These are phyloP conservation scores for Panthera tigris DNA, from an alignment of 2,113 vertebrate genomes.

Conservation along the genomic window DNA sequence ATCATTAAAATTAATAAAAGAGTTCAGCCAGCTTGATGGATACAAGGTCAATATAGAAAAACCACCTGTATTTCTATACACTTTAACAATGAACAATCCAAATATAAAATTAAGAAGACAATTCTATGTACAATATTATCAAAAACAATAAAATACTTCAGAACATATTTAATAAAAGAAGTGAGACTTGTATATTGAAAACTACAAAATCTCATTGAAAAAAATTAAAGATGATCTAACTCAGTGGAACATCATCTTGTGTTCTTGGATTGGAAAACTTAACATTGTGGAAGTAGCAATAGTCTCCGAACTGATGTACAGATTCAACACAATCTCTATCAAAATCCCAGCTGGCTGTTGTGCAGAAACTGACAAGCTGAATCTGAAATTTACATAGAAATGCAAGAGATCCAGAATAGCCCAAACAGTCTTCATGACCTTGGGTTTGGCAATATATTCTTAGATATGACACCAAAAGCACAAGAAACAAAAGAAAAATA, in stretches of 20 bases:
- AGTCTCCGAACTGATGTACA: background rate
- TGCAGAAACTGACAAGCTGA: background rate
- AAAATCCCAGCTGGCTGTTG: background rate
- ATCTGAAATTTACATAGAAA: background rate
- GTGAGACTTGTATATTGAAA: background rate
- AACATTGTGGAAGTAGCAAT: background rate
- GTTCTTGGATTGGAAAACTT: background rate
- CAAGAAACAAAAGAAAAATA: background rate
- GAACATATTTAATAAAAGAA: background rate
- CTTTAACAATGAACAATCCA: background rate
- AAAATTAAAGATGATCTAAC: background rate
- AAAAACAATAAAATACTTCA: background rate
- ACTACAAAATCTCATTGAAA: background rate
- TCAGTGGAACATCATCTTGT: background rate
- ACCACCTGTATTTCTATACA: background rate
- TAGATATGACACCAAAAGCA: background rate
- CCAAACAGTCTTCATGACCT: background rate
- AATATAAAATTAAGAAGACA: slow-evolving; percentile 5
- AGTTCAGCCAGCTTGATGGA: background rate
- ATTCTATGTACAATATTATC: background rate
- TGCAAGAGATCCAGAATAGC: background rate
- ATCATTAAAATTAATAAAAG: slow-evolving; percentile 5
- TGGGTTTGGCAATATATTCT: background rate
- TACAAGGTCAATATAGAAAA: background rate
- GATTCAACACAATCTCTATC: background rate